phyloP scores from a whole-genome alignment of 2,113 vertebrate genomes.

The Macrotis lagotis region DNA sequence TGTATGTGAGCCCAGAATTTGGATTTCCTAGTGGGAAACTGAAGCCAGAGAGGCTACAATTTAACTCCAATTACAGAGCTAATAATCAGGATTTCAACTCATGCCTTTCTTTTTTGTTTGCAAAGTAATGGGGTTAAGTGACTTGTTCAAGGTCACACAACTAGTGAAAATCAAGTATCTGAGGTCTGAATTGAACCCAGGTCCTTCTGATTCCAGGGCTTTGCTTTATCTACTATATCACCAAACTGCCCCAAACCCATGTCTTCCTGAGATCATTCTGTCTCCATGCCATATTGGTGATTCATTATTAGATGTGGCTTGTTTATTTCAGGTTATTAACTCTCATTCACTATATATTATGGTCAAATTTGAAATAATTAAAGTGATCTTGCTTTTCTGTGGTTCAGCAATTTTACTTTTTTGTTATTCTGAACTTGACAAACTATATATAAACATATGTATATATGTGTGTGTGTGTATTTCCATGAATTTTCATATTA shows the following conservation, averaged over 20 bases:
- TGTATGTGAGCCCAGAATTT: too few species aligned
- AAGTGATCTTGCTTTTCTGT: not conserved
- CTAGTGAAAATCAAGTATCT: too few species aligned
- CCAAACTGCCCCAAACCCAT: too few species aligned
- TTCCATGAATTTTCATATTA: not conserved
- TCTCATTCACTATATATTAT: not conserved
- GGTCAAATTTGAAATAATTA: too few species aligned
- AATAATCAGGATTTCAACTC: not conserved
- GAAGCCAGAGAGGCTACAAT: not conserved
- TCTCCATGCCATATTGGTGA: not conserved
- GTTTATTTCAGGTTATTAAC: not conserved
- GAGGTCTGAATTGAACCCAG: too few species aligned
- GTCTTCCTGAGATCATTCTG: too few species aligned
- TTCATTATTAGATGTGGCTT: not conserved
- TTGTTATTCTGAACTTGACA: not conserved
- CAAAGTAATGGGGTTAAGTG: too few species aligned
- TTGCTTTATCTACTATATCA: too few species aligned
- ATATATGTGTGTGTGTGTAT: too few species aligned
- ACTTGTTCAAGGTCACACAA: too few species aligned
- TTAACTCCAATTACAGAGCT: not conserved
- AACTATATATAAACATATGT: not conserved
- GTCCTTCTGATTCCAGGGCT: too few species aligned
- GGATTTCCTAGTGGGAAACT: not conserved
- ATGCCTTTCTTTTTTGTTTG: too few species aligned
- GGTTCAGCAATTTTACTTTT: not conserved